Percentiles rank a stretch among this genome's conserved stretches.
Evolutionary conservation across 2,797 vertebrate genomes (phyloP).

Genomic region (Pelobates cultripes): DNA sequence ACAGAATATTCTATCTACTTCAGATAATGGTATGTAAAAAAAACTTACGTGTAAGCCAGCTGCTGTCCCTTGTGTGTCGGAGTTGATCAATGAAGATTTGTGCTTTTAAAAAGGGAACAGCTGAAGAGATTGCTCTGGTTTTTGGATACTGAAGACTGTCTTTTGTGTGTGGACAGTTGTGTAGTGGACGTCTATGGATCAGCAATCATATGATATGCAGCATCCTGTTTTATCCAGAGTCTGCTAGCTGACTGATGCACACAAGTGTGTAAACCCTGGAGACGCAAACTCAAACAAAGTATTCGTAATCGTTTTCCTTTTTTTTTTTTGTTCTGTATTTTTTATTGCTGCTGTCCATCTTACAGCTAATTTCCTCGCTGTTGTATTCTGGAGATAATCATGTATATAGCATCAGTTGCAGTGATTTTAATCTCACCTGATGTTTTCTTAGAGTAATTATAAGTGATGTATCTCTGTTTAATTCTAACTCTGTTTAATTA

Average conservation of each 20-base stretch:
- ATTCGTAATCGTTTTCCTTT: neutral
- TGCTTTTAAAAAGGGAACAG: neutral
- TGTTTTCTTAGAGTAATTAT: constrained; percentile 35
- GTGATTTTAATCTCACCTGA: constrained; percentile 31
- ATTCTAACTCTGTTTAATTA: constrained; percentile 38
- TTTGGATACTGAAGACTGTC: neutral
- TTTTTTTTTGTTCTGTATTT: constrained; percentile 2
- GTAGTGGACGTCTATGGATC: constrained; percentile 30
- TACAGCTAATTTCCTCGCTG: constrained; percentile 34
- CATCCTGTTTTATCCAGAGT: constrained; percentile 47
- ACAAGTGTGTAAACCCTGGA: constrained; percentile 35
- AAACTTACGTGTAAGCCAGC: constrained; percentile 3
- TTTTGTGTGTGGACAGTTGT: constrained; percentile 20
- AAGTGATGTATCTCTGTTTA: constrained; percentile 26
- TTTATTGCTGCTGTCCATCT: constrained; percentile 37
- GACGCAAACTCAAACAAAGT: constrained; percentile 44
- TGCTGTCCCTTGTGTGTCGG: constrained; percentile 1
- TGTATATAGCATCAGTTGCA: constrained; percentile 18
- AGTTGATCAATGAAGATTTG: constrained; percentile 1
- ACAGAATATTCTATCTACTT: neutral
- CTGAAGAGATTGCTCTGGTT: neutral
- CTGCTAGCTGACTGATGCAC: constrained; percentile 26
- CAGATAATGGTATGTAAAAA: neutral
- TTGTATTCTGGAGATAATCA: neutral
- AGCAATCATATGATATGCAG: constrained; percentile 42